These are phyloP conservation scores for Pomacea canaliculata DNA, from an alignment of 2,888 invertebrate genomes.

Conservation along the genomic window DNA sequence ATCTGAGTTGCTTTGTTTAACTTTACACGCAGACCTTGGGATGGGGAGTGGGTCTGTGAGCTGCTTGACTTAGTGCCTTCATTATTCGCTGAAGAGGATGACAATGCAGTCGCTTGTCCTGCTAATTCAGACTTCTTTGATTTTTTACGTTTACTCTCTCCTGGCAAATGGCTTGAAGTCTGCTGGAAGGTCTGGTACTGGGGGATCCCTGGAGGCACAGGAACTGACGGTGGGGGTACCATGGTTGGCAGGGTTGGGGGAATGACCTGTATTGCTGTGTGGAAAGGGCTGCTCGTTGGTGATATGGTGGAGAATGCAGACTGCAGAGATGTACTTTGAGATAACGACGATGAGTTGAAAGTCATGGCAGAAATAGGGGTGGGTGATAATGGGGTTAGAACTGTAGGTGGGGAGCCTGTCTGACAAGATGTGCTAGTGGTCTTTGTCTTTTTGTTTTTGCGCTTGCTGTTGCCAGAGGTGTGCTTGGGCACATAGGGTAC, in stretches of 20 bases:
- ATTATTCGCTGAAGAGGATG: background rate
- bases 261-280: conserved; percentile 4
- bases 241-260: conserved; percentile 25
- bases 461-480: background rate
- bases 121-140: conserved; percentile 1
- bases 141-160: background rate
- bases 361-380: conserved; percentile 14
- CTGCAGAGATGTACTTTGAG: background rate
- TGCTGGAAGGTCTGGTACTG: conserved; percentile 20
- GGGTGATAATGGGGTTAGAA: conserved; percentile 11
- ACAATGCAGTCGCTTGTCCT: background rate
- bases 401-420: conserved; percentile 14
- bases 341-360: background rate
- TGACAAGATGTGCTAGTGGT: conserved; percentile 17
- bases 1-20: background rate
- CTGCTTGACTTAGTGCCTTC: background rate
- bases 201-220: conserved; percentile 6
- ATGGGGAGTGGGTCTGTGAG: background rate
- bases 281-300: conserved; percentile 12
- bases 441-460: background rate
- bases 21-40: background rate
- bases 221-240: conserved; percentile 17
- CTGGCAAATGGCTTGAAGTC: background rate
- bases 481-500: conserved; percentile 17
- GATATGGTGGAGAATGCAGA: conserved; percentile 13